Evolutionary conservation across 2,113 vertebrate genomes (phyloP), one percentile per base, ranked within the genome.

Genomic region (Kryptolebias marmoratus): DNA sequence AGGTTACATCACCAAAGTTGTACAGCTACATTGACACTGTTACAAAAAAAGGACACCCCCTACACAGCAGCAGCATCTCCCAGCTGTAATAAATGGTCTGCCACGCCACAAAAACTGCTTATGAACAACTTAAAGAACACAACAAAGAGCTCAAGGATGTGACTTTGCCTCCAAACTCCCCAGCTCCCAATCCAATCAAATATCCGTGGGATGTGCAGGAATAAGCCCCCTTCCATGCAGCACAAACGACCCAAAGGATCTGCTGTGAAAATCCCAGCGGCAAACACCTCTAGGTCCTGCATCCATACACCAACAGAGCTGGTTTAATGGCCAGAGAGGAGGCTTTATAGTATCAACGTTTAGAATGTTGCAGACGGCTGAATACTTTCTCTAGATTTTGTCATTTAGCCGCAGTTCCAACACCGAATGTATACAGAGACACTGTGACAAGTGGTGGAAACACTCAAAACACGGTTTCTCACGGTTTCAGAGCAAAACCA

Each of bases 111-210:
- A 55, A 67, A 56, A 45, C 65, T 55, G 15, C 39, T 68, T 15
- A 53, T 39, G 48, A 27, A 22, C n/a, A 32, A 52, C 64, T 65
- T 54, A 18, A 65, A 18, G 36, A 68, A 45, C 39, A 68, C 36
- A 42, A 55, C 52, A 44, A 56, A 45, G 45, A 63, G 45, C 44
- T 28, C 27, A 45, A 54, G n/a, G 49, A 13, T 65, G 32, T 42
- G 12, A 31, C 32, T 22, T 28, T 44, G 39, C 53, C 22, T 56
- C 65, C 2, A 4, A 56, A 68, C 27, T 68, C 65, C 65, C 65
- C 36, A 68, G 53, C 14, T 68, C 65, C 65, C 65, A 56, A 47
- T 56, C 53, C 65, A 68, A 68, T 68, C 52, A 68, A 68, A 68
- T 15, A 68, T 47, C 52, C 27, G 27, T 28, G 27, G 22, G 64